Evolutionary conservation across 2,888 invertebrate species (phyloP).

Genomic region (Sylvicola cinctus): DNA sequence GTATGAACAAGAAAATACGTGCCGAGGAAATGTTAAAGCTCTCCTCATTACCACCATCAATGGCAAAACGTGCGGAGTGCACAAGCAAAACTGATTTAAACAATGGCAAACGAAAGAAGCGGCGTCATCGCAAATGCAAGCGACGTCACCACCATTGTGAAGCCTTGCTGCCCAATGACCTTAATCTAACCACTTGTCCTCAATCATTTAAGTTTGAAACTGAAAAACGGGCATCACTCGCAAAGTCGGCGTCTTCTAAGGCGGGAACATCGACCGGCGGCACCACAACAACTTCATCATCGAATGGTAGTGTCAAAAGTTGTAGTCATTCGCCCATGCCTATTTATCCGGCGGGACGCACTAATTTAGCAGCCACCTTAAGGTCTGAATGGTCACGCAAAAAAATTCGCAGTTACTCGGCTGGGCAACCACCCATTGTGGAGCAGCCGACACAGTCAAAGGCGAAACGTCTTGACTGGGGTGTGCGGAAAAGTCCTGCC

Average conservation of each 20-base stretch:
- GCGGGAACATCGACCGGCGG: too few species aligned
- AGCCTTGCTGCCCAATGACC: too few species aligned
- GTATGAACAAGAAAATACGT: slow-evolving; percentile 42
- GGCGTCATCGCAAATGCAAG: too few species aligned
- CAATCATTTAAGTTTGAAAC: slow-evolving; percentile 32
- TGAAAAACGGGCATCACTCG: too few species aligned
- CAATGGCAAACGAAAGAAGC: too few species aligned
- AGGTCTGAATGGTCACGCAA: slow-evolving; percentile 19
- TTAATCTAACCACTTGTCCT: slow-evolving; percentile 31
- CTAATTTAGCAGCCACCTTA: slow-evolving; percentile 24
- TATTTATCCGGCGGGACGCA: slow-evolving; percentile 21
- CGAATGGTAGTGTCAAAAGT: slow-evolving; percentile 9
- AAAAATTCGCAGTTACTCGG: slow-evolving; percentile 11
- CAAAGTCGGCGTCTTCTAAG: too few species aligned
- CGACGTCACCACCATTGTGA: too few species aligned
- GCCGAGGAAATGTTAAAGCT: slow-evolving; percentile 46
- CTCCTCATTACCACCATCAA: slow-evolving; percentile 42
- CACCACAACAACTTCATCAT: slow-evolving; percentile 2
- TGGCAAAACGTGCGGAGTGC: slow-evolving; percentile 37
- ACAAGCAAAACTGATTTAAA: slow-evolving; percentile 3
- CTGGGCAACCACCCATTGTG: slow-evolving; percentile 13
- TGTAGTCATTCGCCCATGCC: slow-evolving; percentile 15
- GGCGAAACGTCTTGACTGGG: slow-evolving; percentile 19
- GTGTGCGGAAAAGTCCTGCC: slow-evolving; percentile 23
- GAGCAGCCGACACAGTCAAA: slow-evolving; percentile 8